These are phyloP conservation scores for Sanderia malayensis DNA, from an alignment of 30 jellyfish, hydroid and myxozoan genomes.

Conservation along the genomic window DNA sequence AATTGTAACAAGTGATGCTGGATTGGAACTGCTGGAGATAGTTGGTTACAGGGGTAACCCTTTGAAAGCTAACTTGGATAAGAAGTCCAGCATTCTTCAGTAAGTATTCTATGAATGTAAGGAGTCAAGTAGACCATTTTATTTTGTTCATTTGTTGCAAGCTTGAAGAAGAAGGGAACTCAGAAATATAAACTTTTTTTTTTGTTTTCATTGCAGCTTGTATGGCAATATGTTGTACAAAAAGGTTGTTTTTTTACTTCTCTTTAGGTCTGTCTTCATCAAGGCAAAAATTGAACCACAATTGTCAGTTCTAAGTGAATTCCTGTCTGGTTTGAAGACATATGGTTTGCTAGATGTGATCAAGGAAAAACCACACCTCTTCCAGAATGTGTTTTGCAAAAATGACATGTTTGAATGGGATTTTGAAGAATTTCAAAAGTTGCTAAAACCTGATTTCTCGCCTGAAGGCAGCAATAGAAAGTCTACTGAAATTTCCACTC, in stretches of 20 bases:
- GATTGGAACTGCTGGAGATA: too few relatives aligned
- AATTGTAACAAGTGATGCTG: too few relatives aligned
- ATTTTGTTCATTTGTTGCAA: background rate
- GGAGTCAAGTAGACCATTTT: too few relatives aligned
- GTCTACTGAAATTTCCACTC: conserved; percentile 8
- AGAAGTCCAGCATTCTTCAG: conserved; percentile 15
- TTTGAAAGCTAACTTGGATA: conserved; percentile 8
- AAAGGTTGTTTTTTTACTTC: background rate
- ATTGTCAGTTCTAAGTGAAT: conserved; percentile 11
- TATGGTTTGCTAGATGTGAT: conserved; percentile 16
- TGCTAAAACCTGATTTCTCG: conserved; percentile 2
- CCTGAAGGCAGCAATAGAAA: conserved; percentile 12
- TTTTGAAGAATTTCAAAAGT: background rate
- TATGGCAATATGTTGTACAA: background rate
- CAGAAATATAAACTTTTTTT: too few relatives aligned
- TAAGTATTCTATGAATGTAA: background rate
- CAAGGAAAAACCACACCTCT: background rate
- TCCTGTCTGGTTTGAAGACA: conserved; percentile 16
- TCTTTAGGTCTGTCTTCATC: conserved; percentile 32
- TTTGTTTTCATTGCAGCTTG: background rate
- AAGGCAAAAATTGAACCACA: conserved; percentile 8
- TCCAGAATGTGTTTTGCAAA: conserved; percentile 4
- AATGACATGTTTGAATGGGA: conserved; percentile 15
- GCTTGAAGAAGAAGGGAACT: too few relatives aligned
- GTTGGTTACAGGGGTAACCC: too few relatives aligned